These are phyloP conservation scores for Tachystola acroxantha DNA, from an alignment of 2,888 invertebrate genomes.

Conservation along the genomic window DNA sequence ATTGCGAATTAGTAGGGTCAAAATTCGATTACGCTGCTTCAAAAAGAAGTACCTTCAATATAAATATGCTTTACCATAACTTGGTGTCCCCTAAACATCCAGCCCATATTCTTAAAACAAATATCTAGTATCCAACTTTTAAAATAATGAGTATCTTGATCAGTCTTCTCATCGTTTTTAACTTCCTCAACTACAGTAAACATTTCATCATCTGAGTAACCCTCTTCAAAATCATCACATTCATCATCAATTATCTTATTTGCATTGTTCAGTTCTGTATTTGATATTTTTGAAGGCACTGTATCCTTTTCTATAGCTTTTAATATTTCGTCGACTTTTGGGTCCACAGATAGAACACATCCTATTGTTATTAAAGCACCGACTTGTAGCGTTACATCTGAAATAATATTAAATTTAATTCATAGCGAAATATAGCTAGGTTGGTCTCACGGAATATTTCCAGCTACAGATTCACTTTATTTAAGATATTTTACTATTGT, in stretches of 20 bases:
- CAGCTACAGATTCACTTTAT: no score
- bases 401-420: conserved; percentile 30
- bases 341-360: conserved; percentile 81
- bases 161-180: conserved; percentile 19
- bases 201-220: conserved; percentile 66
- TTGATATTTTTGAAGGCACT: conserved; percentile 29
- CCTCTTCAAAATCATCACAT: conserved; percentile 67
- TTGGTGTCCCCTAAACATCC: conserved; percentile 49
- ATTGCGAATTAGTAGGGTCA: no score
- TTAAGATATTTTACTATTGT: no score
- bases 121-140: conserved; percentile 80
- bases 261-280: conserved; percentile 23
- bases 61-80: conserved; percentile 51
- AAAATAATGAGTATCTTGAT: conserved; percentile 50
- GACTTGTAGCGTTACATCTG: conserved; percentile 85
- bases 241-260: conserved; percentile 34
- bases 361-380: conserved; percentile 86
- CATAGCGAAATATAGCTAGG: not conserved
- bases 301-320: conserved; percentile 72
- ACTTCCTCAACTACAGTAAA: conserved; percentile 30
- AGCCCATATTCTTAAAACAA: conserved; percentile 78
- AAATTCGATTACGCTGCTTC: no score
- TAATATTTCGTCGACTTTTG: conserved; percentile 80
- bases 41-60: no score
- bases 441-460: no score